Base-by-base conservation (phyloP, 2,888 invertebrate genomes). In the Dromius quadrimaculatus region DNA sequence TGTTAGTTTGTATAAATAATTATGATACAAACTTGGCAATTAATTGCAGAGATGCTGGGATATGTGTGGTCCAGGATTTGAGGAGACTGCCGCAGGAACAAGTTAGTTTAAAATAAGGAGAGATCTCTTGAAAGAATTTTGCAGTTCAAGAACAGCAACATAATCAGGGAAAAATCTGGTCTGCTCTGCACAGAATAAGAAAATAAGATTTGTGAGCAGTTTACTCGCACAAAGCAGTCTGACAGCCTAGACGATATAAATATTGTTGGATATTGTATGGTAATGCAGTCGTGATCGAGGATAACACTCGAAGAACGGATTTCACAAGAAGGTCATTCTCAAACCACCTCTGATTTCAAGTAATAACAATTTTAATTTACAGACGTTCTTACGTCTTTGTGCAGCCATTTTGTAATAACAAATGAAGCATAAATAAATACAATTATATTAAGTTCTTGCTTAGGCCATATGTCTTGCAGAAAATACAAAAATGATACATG, bases 161-260 rank as follows among this genome's bases (percentile, higher is more conserved):
- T 41, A 41, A 41, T 41, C 41, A 15, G 5, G 15, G 41, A 41
- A 41, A 41, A 41, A 41, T 41, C 41, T 41, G 38, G 15, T 15
- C 36, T 41, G 38, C 41, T 15, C 36, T n/a, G n/a, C 9, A 1
- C 11, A 36, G 36, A 36, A 41, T 41, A 41, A 41, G 41, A 41
- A n/a, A 41, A 36, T 41, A 41, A 41, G 41, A 2, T 2, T 41
- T n/a, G 36, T 2, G 36, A n/a, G n/a, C n/a, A n/a, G n/a, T n/a
- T n/a, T n/a, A n/a, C n/a, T n/a, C n/a, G n/a, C n/a, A n/a, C n/a
- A n/a, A n/a, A n/a, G n/a, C n/a, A n/a, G n/a, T n/a, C 36, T n/a
- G 36, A 28, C 3, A 28, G 28, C 41, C n/a, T 36, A 28, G 28
- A 6, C 28, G 6, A 3, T 5, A 36, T n/a, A 36, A 6, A 36